Evolutionary conservation across 2,113 vertebrate genomes (phyloP), one percentile per base, ranked within the genome.

Genomic region (Ptychochromis oligacanthus): DNA sequence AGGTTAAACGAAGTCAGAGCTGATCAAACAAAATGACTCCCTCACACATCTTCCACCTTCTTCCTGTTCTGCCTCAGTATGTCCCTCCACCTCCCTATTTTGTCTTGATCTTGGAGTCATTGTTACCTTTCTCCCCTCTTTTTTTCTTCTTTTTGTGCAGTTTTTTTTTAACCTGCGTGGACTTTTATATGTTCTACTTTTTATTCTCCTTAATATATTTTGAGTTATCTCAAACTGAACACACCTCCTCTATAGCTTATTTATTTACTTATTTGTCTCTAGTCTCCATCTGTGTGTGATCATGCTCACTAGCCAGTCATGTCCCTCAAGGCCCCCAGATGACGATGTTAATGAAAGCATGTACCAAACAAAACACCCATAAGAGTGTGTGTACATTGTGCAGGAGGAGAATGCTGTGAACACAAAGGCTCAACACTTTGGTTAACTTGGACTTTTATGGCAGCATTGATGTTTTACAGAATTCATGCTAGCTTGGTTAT

Each of bases 1-100:
- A 91, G 93, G 91, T 92, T 93, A 91, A 92, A 89, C 36, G 75
- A 86, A 93, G 92, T 89, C 92, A 84, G 74, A 85, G 85, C 87
- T 83, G 87, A 94, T 93, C 91, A 92, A 91, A 89, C 91, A 90
- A 56, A 80, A 60, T 8, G 34, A 82, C 79, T 75, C 57, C 60
- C 65, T 84, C 61, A 75, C 64, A 61, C 61, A 72, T 75, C 24
- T 20, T 82, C 62, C 55, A 9, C 58, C 36, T 83, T 60, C 43
- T 79, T 54, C 74, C 75, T 59, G 78, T 65, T 80, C 75, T 8
- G 77, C 75, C 76, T 59, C 20, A 54, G 43, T n/a, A 18, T 61
- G 3, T 65, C 60, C 54, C 18, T 83, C 26, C 20, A 22, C 65
- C 10, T n/a, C 40, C 77, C 34, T 61, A 52, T 36, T 36, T 56